These are phyloP conservation scores for Hyperoplus lanceolatus DNA, from an alignment of 2,797 vertebrate genomes.

Conservation along the genomic window DNA sequence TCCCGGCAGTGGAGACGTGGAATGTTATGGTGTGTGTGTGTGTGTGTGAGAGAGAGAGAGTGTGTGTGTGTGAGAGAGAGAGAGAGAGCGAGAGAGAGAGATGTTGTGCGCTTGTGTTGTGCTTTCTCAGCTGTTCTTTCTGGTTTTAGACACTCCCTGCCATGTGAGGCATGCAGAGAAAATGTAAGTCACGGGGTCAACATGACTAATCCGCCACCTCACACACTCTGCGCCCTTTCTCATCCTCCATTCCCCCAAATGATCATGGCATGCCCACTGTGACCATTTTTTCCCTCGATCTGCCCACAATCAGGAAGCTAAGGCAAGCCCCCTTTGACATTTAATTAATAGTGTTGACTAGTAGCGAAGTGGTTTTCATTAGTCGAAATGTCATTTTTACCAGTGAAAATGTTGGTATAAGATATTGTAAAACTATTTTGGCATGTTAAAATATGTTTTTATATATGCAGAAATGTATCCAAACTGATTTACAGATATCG, in stretches of 20 bases:
- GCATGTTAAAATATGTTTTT: too few species aligned
- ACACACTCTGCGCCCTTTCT: constrained; percentile 18
- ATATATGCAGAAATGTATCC: too few species aligned
- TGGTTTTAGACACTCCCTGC: constrained; percentile 56
- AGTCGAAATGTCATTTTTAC: too few species aligned
- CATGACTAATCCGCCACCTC: constrained; percentile 68
- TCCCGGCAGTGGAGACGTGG: constrained; percentile 19
- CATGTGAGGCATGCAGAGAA: constrained; percentile 73
- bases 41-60: not conserved
- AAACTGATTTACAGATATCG: too few species aligned
- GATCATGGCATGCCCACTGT: not conserved
- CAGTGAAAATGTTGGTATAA: too few species aligned
- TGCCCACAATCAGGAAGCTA: not conserved
- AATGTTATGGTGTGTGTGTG: constrained; percentile 20
- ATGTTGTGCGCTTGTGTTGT: constrained; percentile 55
- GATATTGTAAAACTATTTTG: too few species aligned
- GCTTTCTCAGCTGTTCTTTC: constrained; percentile 77
- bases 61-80: not conserved
- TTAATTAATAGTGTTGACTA: too few species aligned
- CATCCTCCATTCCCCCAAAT: constrained; percentile 6
- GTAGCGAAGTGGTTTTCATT: too few species aligned
- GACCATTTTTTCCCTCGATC: constrained; percentile 3
- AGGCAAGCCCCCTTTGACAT: too few species aligned
- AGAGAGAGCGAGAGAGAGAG: not conserved
- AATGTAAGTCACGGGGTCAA: constrained; percentile 79